Percentiles rank a stretch among this genome's conserved stretches.
Conservation (phyloP, 1,140 invertebrate genomes). For the Ceratosolen fusciceps region DNA sequence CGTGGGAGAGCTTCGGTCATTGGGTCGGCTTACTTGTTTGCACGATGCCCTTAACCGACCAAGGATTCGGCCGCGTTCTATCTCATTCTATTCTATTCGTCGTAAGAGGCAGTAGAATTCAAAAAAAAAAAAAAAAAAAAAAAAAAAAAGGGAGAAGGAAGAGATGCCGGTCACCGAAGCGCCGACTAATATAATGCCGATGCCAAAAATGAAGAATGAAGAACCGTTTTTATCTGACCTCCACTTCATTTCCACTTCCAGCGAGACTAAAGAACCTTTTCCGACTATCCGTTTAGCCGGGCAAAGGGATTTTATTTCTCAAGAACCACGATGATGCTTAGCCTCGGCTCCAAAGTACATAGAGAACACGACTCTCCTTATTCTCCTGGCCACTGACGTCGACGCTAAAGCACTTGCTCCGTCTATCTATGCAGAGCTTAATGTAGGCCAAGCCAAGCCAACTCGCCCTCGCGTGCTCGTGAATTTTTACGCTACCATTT, state of each 20-base stretch:
- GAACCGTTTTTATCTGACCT: background rate
- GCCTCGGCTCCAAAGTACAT: background rate
- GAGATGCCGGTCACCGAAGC: background rate
- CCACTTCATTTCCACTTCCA: background rate
- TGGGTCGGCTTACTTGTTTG: too few species aligned
- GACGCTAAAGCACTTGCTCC: background rate
- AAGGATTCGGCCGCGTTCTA: too few species aligned
- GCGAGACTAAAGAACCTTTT: background rate
- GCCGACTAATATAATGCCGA: background rate
- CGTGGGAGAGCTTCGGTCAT: too few species aligned
- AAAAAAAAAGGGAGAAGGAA: background rate
- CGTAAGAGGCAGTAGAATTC: too few species aligned
- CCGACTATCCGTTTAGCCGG: background rate
- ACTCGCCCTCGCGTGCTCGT: background rate
- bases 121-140: too few species aligned
- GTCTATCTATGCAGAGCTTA: background rate
- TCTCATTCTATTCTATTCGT: too few species aligned
- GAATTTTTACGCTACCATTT: background rate
- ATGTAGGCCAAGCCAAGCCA: conserved; percentile 16
- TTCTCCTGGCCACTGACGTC: background rate
- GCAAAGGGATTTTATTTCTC: background rate
- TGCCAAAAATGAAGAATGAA: background rate
- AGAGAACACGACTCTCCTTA: background rate
- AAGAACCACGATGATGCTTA: background rate
- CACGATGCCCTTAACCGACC: too few species aligned